Evolutionary conservation across 2,113 vertebrate genomes (phyloP).

Genomic region (Phalacrocorax aristotelis): DNA sequence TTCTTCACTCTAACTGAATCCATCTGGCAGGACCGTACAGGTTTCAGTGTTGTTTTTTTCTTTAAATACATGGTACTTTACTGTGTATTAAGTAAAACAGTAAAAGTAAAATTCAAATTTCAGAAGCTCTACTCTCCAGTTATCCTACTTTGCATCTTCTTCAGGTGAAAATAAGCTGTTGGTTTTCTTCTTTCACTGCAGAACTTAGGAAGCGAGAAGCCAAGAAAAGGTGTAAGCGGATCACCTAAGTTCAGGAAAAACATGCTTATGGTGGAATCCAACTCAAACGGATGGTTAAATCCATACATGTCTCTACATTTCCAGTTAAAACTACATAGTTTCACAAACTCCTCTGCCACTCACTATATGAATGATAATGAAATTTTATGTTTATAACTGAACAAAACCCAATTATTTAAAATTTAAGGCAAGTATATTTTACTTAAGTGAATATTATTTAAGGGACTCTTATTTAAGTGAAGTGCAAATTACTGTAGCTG

Average conservation of each 20-base stretch:
- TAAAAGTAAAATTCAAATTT: not conserved
- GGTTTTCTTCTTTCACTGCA: not conserved
- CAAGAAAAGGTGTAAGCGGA: not conserved
- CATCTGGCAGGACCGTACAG: not conserved
- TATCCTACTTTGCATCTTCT: not conserved
- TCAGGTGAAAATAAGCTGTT: not conserved
- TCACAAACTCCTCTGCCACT: not conserved
- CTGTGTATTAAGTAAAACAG: constrained; percentile 20
- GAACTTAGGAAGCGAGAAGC: not conserved
- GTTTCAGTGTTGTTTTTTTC: not conserved
- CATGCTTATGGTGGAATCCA: not conserved
- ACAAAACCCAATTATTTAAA: not conserved
- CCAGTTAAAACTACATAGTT: not conserved
- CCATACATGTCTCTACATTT: not conserved
- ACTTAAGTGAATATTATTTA: not conserved
- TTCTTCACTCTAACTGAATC: not conserved
- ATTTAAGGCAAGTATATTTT: not conserved
- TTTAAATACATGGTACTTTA: not conserved
- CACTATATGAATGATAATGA: not conserved
- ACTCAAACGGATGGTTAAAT: not conserved
- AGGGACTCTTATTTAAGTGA: not conserved
- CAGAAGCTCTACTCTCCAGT: not conserved
- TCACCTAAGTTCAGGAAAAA: not conserved
- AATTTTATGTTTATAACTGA: not conserved
- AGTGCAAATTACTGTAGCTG: not conserved